Evolutionary conservation across 2,888 invertebrate species (phyloP).

Genomic region (Eubasilissa splendida): DNA sequence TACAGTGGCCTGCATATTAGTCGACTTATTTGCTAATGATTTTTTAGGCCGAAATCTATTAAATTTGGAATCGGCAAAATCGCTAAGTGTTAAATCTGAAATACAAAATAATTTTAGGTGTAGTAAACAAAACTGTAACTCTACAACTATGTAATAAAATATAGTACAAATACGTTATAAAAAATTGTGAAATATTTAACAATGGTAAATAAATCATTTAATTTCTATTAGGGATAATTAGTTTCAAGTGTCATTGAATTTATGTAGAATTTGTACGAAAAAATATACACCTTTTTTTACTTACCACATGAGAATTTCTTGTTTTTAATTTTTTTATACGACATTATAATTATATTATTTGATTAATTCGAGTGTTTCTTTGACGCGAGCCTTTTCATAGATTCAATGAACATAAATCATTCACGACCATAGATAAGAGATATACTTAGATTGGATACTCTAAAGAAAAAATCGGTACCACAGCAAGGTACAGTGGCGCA

Average conservation of each 20-base stretch:
- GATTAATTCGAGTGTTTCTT: neutral
- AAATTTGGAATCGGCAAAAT: slow-evolving; percentile 70
- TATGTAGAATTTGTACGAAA: slow-evolving; percentile 30
- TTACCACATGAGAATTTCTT: slow-evolving; percentile 20
- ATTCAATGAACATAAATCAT: neutral
- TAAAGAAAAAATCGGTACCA: too few species aligned
- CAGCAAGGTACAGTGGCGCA: too few species aligned
- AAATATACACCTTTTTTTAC: neutral
- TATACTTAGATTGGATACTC: too few species aligned
- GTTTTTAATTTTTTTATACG: slow-evolving; percentile 24
- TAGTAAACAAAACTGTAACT: too few species aligned
- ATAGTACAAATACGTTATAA: too few species aligned
- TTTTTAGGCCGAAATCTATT: slow-evolving; percentile 38
- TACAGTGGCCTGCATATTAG: slow-evolving; percentile 54
- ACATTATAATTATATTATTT: slow-evolving; percentile 17
- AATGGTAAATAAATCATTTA: too few species aligned
- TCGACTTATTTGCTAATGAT: slow-evolving; percentile 7
- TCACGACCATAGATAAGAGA: too few species aligned
- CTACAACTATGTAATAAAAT: too few species aligned
- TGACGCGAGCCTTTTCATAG: neutral
- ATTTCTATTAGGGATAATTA: too few species aligned
- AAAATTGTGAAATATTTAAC: too few species aligned
- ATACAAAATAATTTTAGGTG: neutral
- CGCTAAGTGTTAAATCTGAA: slow-evolving; percentile 73
- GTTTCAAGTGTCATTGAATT: slow-evolving; percentile 26